phyloP scores from a whole-genome alignment of 2,113 vertebrate genomes.

The Aleadryas rufinucha region DNA sequence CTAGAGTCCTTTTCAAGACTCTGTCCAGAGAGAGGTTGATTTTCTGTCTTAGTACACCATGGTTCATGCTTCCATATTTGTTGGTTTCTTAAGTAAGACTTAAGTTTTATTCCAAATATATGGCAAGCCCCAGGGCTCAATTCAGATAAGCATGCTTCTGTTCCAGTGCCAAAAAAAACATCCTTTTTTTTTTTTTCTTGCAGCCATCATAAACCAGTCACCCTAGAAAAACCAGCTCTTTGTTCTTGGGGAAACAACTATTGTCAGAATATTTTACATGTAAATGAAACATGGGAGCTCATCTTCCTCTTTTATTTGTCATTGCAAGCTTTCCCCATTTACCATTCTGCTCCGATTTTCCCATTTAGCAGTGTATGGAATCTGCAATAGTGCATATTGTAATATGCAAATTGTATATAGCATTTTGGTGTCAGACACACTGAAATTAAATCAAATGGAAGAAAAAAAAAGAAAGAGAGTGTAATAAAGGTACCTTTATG shows the following conservation, averaged over 20 bases:
- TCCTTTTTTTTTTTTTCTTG: slow-evolving; percentile 4
- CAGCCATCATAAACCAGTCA: slow-evolving; percentile 66
- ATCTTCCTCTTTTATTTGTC: slow-evolving; percentile 62
- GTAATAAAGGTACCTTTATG: slow-evolving; percentile 80
- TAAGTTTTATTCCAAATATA: slow-evolving; percentile 49
- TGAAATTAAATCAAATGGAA: slow-evolving; percentile 82
- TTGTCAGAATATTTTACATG: slow-evolving; percentile 66
- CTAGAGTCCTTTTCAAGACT: neutral
- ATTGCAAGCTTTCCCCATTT: slow-evolving; percentile 56
- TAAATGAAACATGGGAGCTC: slow-evolving; percentile 63
- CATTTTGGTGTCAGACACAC: slow-evolving; percentile 70
- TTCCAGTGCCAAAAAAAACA: slow-evolving; percentile 40
- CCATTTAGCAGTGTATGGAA: slow-evolving; percentile 62
- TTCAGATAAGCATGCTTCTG: slow-evolving; percentile 62
- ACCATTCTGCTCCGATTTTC: slow-evolving; percentile 61
- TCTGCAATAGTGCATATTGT: slow-evolving; percentile 68
- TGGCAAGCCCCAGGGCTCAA: slow-evolving; percentile 59
- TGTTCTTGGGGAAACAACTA: slow-evolving; percentile 61
- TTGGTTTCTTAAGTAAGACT: slow-evolving; percentile 66
- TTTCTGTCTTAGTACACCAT: neutral
- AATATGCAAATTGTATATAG: slow-evolving; percentile 77
- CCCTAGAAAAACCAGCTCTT: slow-evolving; percentile 67
- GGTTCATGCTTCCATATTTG: neutral
- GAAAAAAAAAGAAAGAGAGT: slow-evolving; percentile 67
- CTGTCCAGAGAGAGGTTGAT: neutral